Base-by-base conservation (phyloP, 2,888 invertebrate species). In the Hirudinaria manillensis region DNA sequence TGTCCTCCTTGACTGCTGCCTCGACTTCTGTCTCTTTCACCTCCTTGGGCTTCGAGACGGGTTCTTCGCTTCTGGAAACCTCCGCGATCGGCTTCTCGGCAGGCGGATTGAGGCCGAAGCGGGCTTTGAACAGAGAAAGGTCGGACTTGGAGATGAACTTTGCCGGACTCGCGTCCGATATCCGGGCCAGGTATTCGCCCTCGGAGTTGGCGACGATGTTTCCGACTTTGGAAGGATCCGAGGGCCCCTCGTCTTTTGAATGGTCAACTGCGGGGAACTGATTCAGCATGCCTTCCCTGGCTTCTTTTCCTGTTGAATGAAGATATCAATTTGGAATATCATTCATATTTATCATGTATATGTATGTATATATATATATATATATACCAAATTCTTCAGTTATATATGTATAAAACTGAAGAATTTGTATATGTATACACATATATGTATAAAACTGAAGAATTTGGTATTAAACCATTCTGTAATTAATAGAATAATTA, bases 61-160 rank as follows among this genome's bases (percentile, higher is more conserved):
- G 61, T 61, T 24, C 61, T 24, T 24, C 24, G 10, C 2, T 3
- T 19, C 10, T 27, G 29, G 29, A 6, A 24, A 61, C 61, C 29
- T 27, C 61, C 61, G 61, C 7, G 29, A 7, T 61, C 29, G 24
- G 24, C 61, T 61, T 29, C 24, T 27, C 29, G 2, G 61, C 61
- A 10, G 61, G 29, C 24, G 61, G 61, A 19, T 61, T 61, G 24
- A 61, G 29, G 24, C 61, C 61, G 61, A 61, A 61, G 1, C 29
- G 24, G 1, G 24, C 29, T 29, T 61, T 61, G 61, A 61, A 61
- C 24, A 61, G 24, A 61, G 29, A 16, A 10, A 61, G 61, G 61
- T 61, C 61, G 29, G 61, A 61, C 24, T 29, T 29, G 61, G 61
- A 61, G 29, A 61, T 61, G 61, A 61, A 61, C 24, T 61, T 61